phyloP scores from a whole-genome alignment of 2,888 invertebrate genomes.

The Orthosia gracilis region DNA sequence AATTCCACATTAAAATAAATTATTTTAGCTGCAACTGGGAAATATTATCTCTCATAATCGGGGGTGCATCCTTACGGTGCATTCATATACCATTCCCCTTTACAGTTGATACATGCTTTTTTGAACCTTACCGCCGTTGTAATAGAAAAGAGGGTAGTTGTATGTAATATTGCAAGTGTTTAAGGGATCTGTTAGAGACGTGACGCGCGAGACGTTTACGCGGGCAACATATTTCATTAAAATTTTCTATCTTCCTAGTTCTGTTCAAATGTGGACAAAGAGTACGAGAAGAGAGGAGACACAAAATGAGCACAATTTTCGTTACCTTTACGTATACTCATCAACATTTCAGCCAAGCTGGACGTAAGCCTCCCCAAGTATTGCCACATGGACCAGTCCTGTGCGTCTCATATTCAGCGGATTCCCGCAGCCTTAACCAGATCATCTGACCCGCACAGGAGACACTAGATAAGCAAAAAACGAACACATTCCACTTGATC shows the following conservation, averaged over 20 bases:
- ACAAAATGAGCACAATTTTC: too few relatives aligned
- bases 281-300: constrained; percentile 57
- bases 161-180: constrained; percentile 71
- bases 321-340: too few relatives aligned
- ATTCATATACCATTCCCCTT: constrained; percentile 40
- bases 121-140: constrained; percentile 29
- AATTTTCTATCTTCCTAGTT: constrained; percentile 84
- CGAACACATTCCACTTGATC: too few relatives aligned
- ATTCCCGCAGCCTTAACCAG: too few relatives aligned
- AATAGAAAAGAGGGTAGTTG: constrained; percentile 53
- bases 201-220: constrained; percentile 80
- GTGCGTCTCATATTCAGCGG: too few relatives aligned
- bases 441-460: too few relatives aligned
- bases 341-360: too few relatives aligned
- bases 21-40: constrained; percentile 71
- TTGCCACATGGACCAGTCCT: too few relatives aligned
- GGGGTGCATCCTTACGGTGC: constrained; percentile 81
- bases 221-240: constrained; percentile 86
- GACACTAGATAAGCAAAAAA: too few relatives aligned
- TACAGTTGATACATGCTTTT: constrained; percentile 8
- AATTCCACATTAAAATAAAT: constrained; percentile 72
- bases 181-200: constrained; percentile 80
- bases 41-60: constrained; percentile 78
- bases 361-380: too few relatives aligned
- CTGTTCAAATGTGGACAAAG: constrained; percentile 75